Evolutionary conservation across 2,113 vertebrate genomes (phyloP).

Genomic region (Anolis sagrei): DNA sequence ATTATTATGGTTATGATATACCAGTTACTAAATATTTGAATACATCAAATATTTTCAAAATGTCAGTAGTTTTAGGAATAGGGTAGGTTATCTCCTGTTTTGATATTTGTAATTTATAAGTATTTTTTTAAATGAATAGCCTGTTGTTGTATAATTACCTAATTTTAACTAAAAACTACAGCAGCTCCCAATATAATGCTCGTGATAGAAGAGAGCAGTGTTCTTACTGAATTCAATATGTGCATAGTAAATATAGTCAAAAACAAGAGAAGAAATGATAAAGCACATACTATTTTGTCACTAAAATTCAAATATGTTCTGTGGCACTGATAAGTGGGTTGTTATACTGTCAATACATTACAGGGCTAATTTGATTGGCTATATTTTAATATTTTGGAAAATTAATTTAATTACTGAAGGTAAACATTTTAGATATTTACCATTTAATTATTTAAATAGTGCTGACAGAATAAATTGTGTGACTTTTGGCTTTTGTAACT

Average conservation of each 20-base stretch:
- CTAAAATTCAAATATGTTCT: constrained; percentile 42
- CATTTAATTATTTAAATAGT: constrained; percentile 29
- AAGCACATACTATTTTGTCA: constrained; percentile 45
- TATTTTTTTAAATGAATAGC: background rate
- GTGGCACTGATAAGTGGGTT: constrained; percentile 34
- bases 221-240: constrained; percentile 27
- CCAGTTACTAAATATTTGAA: background rate
- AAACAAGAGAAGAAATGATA: constrained; percentile 49
- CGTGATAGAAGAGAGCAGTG: background rate
- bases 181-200: background rate
- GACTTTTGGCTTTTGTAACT: background rate
- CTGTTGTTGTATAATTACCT: background rate
- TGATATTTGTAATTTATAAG: background rate
- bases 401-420: constrained; percentile 41
- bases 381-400: constrained; percentile 40
- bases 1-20: too few relatives aligned
- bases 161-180: background rate
- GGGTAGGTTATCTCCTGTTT: background rate
- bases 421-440: constrained; percentile 40
- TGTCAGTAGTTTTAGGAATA: background rate
- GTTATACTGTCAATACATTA: background rate
- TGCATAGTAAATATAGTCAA: constrained; percentile 34
- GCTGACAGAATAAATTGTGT: constrained; percentile 27
- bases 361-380: constrained; percentile 35
- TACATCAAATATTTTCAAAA: background rate